Evolutionary conservation across 2,797 vertebrate species (phyloP).

Genomic region (Sphaeramia orbicularis): DNA sequence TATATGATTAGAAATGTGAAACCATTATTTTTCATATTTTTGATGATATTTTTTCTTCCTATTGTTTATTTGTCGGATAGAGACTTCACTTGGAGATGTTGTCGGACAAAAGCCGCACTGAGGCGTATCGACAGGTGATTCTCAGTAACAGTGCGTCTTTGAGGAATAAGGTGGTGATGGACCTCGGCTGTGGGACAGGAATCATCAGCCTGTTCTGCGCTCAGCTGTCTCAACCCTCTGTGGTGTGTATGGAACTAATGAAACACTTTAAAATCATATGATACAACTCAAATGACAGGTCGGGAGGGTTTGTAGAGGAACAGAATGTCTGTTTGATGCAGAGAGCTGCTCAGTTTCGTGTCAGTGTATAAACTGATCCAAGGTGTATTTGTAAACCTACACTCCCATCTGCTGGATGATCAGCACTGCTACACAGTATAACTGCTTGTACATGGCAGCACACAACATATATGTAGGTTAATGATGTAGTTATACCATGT

Average conservation of each 20-base stretch:
- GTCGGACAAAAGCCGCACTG: constrained; percentile 86
- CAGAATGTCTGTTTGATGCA: background rate
- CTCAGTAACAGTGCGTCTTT: constrained; percentile 81
- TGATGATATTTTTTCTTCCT: background rate
- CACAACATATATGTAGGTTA: too few species aligned
- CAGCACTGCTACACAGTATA: constrained; percentile 1
- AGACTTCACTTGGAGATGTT: constrained; percentile 90
- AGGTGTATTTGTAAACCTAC: constrained; percentile 1
- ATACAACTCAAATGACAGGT: background rate
- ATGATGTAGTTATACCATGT: too few species aligned
- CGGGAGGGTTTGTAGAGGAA: background rate
- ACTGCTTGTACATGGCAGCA: background rate
- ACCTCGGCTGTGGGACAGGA: constrained; percentile 88
- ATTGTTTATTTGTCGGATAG: constrained; percentile 55
- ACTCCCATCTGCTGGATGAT: constrained; percentile 58
- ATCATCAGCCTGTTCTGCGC: constrained; percentile 90
- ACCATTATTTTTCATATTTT: background rate
- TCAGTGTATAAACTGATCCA: background rate
- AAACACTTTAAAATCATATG: background rate
- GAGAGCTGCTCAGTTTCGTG: background rate
- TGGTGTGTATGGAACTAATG: constrained; percentile 56
- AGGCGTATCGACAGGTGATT: constrained; percentile 85
- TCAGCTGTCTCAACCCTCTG: constrained; percentile 80
- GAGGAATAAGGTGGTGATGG: constrained; percentile 84
- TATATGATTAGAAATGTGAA: too few species aligned